A percentile compares a stretch with the other conserved stretches of the same genome.
These are phyloP conservation scores for Eupithecia dodoneata DNA, from an alignment of 2,888 invertebrate species.

Conservation along the genomic window DNA sequence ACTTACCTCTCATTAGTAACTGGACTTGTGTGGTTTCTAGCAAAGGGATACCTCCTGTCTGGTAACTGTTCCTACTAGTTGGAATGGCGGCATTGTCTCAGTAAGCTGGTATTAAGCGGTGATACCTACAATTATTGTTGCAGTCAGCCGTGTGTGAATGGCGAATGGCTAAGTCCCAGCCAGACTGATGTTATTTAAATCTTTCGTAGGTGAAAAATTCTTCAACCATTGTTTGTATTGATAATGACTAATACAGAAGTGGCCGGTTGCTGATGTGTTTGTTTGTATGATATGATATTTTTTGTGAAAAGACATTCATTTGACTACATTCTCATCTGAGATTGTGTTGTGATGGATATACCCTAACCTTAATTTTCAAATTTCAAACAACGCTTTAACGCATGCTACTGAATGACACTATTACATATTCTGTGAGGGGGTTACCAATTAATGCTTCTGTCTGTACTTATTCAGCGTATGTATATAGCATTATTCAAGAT, in stretches of 20 bases:
- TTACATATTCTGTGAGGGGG: no score
- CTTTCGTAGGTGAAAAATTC: no score
- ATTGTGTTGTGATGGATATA: no score
- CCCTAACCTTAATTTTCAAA: background rate
- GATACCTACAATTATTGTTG: background rate
- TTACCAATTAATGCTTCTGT: no score
- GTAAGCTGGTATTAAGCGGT: background rate
- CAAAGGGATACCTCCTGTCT: slow-evolving; percentile 16
- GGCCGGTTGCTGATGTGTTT: background rate
- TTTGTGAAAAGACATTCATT: no score
- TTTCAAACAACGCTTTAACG: background rate
- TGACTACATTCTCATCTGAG: no score
- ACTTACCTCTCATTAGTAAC: slow-evolving; percentile 19
- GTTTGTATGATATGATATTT: background rate
- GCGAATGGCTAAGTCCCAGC: background rate
- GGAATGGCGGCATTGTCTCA: background rate
- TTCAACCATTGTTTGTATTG: no score
- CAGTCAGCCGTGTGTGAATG: background rate
- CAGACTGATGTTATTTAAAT: background rate
- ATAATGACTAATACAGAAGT: no score
- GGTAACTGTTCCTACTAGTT: background rate
- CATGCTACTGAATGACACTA: no score
- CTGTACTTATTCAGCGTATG: no score
- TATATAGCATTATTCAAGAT: no score
- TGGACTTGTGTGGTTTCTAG: slow-evolving; percentile 19